Evolutionary conservation across 2,797 vertebrate genomes (phyloP).

Genomic region (Tragelaphus oryx): DNA sequence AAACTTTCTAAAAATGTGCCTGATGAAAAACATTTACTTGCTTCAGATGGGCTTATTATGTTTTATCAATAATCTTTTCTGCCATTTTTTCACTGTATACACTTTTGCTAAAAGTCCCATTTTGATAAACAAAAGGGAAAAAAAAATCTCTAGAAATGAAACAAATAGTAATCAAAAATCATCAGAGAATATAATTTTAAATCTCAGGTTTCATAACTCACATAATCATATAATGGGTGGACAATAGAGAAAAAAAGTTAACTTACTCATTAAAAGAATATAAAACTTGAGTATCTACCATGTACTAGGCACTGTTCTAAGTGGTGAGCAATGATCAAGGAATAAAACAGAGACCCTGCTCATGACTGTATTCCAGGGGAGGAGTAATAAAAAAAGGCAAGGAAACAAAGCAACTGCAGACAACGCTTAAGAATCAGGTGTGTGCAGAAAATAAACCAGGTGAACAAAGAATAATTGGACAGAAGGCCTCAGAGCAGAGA

Average conservation of each 20-base stretch:
- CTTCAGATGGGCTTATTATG: not conserved
- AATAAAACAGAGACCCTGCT: not conserved
- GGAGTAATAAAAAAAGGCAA: not conserved
- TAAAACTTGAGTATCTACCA: not conserved
- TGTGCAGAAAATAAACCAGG: not conserved
- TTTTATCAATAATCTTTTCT: constrained; percentile 7
- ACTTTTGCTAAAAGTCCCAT: not conserved
- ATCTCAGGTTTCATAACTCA: not conserved
- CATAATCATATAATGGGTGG: not conserved
- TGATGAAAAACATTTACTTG: not conserved
- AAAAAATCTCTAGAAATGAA: constrained; percentile 30
- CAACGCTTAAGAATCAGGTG: not conserved
- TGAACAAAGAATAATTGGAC: not conserved
- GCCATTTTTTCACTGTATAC: not conserved
- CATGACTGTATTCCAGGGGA: not conserved
- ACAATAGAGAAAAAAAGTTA: not conserved
- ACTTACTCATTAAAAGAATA: not conserved
- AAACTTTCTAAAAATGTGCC: not conserved
- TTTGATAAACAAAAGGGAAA: constrained; percentile 15
- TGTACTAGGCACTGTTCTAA: not conserved
- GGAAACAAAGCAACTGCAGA: not conserved
- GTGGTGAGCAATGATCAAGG: not conserved
- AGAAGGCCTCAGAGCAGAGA: not conserved
- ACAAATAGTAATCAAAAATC: not conserved
- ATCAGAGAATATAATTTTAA: not conserved